Percentiles rank a stretch among this genome's conserved stretches.
Evolutionary conservation across 1,140 invertebrate species (phyloP).

Genomic region (Heliconius congener): DNA sequence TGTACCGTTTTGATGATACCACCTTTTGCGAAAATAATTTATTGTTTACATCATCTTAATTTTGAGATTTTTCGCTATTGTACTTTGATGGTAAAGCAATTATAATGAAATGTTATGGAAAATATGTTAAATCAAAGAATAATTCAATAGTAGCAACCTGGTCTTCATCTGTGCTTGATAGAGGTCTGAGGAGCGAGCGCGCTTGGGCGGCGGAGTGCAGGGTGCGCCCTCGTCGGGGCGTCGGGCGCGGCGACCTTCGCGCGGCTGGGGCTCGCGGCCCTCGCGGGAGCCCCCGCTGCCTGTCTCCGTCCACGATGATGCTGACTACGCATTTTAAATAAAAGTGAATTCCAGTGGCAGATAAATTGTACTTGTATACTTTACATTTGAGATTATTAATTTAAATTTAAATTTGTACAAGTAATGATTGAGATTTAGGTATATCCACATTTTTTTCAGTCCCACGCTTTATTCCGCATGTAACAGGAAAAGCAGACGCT

Average conservation of each 20-base stretch:
- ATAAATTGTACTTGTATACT: neutral
- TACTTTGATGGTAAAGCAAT: neutral
- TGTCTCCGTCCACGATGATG: constrained; percentile 75
- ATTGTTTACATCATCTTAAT: constrained; percentile 13
- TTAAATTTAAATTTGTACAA: no score
- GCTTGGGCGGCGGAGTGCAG: constrained; percentile 83
- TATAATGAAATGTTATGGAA: neutral
- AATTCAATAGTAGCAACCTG: constrained; percentile 56
- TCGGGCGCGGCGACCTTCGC: constrained; percentile 71
- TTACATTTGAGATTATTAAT: no score
- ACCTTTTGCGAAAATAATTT: constrained; percentile 32
- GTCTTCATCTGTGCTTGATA: constrained; percentile 82
- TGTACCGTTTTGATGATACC: constrained; percentile 47
- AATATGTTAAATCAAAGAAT: neutral
- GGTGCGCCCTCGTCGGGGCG: constrained; percentile 64
- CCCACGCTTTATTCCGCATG: no score
- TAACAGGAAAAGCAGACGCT: no score
- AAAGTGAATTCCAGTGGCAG: no score
- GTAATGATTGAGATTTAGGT: no score
- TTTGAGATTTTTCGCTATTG: constrained; percentile 5
- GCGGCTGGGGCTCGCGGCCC: constrained; percentile 53
- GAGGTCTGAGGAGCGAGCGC: constrained; percentile 83
- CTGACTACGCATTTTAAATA: constrained; percentile 49
- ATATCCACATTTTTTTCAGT: no score
- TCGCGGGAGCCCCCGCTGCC: constrained; percentile 67